Conservation (phyloP, 1,140 invertebrate species). For the roundworm (Caenorhabditis elegans) region DNA sequence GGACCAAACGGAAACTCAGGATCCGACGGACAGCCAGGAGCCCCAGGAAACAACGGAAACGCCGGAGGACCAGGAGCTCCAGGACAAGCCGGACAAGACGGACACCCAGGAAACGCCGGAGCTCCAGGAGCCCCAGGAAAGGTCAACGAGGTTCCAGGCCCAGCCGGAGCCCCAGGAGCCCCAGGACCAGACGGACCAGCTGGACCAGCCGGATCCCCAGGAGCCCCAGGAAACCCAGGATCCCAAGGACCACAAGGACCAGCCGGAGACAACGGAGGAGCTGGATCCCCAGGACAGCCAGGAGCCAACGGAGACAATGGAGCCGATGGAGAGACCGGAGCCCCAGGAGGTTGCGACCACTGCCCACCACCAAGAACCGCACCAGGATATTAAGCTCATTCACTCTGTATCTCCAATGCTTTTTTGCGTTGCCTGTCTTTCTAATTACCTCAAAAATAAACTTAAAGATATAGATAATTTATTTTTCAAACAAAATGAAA, state of each 20-base stretch:
- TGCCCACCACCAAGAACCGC: constrained; percentile 50
- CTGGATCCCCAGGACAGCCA: constrained; percentile 36
- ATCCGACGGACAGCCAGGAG: constrained; percentile 41
- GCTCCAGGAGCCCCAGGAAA: constrained; percentile 41
- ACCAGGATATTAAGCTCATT: constrained; percentile 44
- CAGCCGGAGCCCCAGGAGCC: constrained; percentile 39
- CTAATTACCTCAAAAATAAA: constrained; percentile 8
- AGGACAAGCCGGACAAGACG: constrained; percentile 36
- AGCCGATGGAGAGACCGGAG: constrained; percentile 45
- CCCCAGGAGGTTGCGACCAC: constrained; percentile 47
- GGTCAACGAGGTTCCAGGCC: constrained; percentile 30
- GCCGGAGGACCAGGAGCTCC: constrained; percentile 26
- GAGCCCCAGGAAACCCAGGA: constrained; percentile 40
- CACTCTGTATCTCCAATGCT: constrained; percentile 27
- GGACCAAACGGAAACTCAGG: constrained; percentile 39
- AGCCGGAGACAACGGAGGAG: constrained; percentile 38
- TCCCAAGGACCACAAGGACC: constrained; percentile 40
- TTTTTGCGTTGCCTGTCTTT: constrained; percentile 19
- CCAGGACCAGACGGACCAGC: constrained; percentile 39
- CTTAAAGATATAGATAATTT: too few relatives aligned
- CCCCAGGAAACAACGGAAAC: constrained; percentile 40
- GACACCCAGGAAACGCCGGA: constrained; percentile 43
- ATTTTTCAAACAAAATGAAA: too few relatives aligned
- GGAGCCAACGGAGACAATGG: constrained; percentile 40
- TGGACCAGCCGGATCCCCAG: constrained; percentile 35